phyloP scores from a whole-genome alignment of 2,113 vertebrate species.

The Talpa occidentalis region DNA sequence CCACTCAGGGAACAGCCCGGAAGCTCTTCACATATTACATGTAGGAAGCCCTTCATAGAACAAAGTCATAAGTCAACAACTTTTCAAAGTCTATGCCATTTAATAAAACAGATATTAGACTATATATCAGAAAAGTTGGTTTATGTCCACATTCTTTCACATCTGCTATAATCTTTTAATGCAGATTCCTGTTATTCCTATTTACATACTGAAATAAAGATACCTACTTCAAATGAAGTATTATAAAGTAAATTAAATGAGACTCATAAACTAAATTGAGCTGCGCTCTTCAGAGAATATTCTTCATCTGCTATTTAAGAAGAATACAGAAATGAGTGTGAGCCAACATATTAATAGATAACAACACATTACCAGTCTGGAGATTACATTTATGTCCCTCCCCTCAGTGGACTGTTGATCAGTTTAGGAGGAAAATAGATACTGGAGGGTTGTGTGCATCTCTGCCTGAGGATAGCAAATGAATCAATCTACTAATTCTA shows the following conservation, averaged over 20 bases:
- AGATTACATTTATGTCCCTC: neutral
- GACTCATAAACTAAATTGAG: neutral
- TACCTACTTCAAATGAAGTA: neutral
- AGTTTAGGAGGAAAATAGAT: neutral
- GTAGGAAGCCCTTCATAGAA: neutral
- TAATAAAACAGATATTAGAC: neutral
- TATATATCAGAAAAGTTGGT: neutral
- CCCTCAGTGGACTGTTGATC: neutral
- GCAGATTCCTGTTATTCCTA: neutral
- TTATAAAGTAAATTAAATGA: constrained; percentile 19
- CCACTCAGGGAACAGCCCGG: neutral
- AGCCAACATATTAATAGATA: neutral
- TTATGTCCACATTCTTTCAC: neutral
- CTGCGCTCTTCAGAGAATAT: neutral
- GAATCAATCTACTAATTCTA: neutral
- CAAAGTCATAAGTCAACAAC: neutral
- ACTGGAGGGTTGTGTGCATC: neutral
- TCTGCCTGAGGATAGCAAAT: neutral
- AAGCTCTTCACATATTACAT: neutral
- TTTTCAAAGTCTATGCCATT: neutral
- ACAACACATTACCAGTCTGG: neutral
- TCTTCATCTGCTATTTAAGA: neutral
- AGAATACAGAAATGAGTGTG: neutral
- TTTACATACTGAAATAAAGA: neutral
- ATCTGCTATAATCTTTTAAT: neutral